A percentile compares a stretch with the other conserved stretches of the same genome.
Evolutionary conservation across 1,140 invertebrate genomes (phyloP).

Genomic region (Procambarus virginalis): DNA sequence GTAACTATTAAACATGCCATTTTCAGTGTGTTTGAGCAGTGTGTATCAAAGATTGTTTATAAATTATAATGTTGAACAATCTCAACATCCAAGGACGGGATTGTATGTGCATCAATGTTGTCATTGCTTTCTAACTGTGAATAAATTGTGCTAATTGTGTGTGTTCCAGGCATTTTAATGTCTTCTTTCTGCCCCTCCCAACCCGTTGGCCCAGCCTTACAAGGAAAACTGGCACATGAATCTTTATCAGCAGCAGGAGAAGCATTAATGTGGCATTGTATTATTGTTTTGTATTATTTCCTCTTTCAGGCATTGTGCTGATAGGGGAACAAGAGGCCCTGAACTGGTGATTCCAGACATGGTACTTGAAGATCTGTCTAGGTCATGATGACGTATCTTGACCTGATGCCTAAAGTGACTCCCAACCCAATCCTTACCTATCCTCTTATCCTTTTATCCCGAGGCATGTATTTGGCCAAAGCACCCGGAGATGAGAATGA

Average conservation of each 20-base stretch:
- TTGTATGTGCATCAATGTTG: no score
- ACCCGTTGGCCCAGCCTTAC: not conserved
- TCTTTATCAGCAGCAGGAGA: not conserved
- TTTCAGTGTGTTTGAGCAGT: no score
- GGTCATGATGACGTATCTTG: constrained; percentile 4
- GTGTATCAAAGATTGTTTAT: no score
- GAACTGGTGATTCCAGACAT: not conserved
- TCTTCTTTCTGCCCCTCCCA: no score
- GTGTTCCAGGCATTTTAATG: no score
- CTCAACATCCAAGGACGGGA: no score
- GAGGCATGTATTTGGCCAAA: not conserved
- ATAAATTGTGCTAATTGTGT: no score
- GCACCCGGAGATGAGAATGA: not conserved
- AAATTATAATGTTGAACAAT: no score
- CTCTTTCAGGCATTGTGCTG: constrained; percentile 14
- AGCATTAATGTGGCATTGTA: not conserved
- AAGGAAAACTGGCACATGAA: not conserved
- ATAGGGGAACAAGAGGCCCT: constrained; percentile 12
- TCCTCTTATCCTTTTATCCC: not conserved
- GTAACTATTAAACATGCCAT: no score
- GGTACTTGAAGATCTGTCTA: not conserved
- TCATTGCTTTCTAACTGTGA: no score
- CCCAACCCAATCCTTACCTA: not conserved
- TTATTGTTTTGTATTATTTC: constrained; percentile 4
- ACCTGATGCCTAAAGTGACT: not conserved